Percentiles rank a stretch among this genome's conserved stretches.
phyloP scores from a whole-genome alignment of 2,113 vertebrate genomes.

The Sebastes fasciatus region DNA sequence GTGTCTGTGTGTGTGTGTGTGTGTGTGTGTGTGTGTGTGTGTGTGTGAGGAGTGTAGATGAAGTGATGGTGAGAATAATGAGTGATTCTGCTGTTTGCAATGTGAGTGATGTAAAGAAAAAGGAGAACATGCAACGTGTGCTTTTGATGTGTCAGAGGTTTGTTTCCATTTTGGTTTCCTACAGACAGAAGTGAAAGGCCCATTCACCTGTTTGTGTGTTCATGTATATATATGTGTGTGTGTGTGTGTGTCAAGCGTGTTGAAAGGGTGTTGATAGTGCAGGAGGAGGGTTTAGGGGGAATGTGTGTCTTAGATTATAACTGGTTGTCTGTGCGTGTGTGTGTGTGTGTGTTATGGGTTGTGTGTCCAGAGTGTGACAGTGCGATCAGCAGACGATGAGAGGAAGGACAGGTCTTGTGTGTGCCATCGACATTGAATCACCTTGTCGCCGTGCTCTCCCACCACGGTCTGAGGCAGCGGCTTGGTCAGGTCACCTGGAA shows the following conservation, averaged over 20 bases:
- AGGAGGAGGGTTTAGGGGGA: conserved; percentile 30
- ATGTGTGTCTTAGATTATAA: conserved; percentile 25
- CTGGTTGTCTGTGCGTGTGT: conserved; percentile 48
- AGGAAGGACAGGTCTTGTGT: conserved; percentile 97
- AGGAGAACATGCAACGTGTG: conserved; percentile 56
- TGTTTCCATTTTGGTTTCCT: conserved; percentile 43
- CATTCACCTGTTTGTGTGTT: conserved; percentile 27
- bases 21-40: too few relatives aligned
- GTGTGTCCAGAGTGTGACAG: conserved; percentile 98
- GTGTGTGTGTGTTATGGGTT: conserved; percentile 82
- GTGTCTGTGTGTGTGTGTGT: too few relatives aligned
- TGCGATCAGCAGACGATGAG: conserved; percentile 97
- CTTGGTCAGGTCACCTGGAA: conserved; percentile 89
- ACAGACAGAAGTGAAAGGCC: conserved; percentile 38
- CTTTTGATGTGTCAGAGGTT: conserved; percentile 47
- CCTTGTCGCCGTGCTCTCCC: conserved; percentile 97
- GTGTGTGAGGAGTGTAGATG: not conserved
- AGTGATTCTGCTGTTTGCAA: conserved; percentile 8
- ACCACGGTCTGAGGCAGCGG: conserved; percentile 93
- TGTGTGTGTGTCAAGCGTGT: conserved; percentile 1
- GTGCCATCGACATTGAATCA: conserved; percentile 99
- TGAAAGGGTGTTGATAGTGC: conserved; percentile 26
- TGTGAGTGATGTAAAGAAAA: not conserved
- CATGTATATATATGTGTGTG: not conserved
- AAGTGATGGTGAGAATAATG: not conserved